Evolutionary conservation across 2,888 invertebrate species (phyloP).

Genomic region (Brachypterus glaber): DNA sequence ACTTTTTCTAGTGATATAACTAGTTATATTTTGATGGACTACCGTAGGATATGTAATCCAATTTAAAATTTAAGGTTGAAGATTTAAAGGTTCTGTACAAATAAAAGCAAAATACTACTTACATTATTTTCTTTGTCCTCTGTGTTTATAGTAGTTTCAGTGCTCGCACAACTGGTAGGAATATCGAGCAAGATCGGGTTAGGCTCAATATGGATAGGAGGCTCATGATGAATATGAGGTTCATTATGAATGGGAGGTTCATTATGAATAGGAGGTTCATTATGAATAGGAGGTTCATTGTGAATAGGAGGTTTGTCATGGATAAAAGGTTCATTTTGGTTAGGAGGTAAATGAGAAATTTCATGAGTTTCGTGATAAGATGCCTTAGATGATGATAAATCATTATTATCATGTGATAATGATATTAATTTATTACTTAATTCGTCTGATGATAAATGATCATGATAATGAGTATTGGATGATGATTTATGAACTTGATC

Average conservation of each 20-base stretch:
- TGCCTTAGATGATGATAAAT: no score
- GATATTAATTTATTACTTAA: no score
- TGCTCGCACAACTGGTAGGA: no score
- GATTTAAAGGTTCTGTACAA: not conserved
- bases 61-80: slow-evolving; percentile 7
- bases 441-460: slow-evolving; percentile 4
- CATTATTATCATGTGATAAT: slow-evolving; percentile 1
- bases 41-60: not conserved
- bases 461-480: slow-evolving; percentile 4
- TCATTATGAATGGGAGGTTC: slow-evolving; percentile 1
- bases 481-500: slow-evolving; percentile 13
- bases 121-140: slow-evolving; percentile 28
- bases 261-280: slow-evolving; percentile 1
- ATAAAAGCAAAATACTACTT: slow-evolving; percentile 25
- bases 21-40: slow-evolving; percentile 1
- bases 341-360: no score
- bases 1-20: no score
- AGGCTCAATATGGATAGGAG: slow-evolving; percentile 5
- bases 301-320: slow-evolving; percentile 1
- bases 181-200: slow-evolving; percentile 1
- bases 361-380: slow-evolving; percentile 3
- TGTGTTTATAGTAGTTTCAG: slow-evolving; percentile 28
- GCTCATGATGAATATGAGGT: slow-evolving; percentile 4
- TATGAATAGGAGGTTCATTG: not conserved
- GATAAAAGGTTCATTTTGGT: not conserved